A percentile compares a stretch with the other conserved stretches of the same genome.
These are phyloP conservation scores for Siderastrea siderea DNA, from an alignment of 92 coral and sea anemone species.

Conservation along the genomic window DNA sequence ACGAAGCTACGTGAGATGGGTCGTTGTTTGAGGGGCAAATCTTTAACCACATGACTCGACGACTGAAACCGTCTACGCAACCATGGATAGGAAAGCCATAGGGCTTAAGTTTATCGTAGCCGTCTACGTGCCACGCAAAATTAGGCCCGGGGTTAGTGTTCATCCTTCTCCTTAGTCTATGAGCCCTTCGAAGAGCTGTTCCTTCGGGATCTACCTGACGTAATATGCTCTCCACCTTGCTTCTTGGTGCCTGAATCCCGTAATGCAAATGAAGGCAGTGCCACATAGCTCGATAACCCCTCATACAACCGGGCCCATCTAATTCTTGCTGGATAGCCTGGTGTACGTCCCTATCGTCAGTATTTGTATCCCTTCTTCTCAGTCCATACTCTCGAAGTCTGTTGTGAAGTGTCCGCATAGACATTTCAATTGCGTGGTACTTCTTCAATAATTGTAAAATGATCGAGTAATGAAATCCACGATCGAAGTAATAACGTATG, in stretches of 20 bases:
- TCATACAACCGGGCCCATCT: constrained; percentile 51
- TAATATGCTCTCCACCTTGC: constrained; percentile 68
- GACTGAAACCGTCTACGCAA: constrained; percentile 71
- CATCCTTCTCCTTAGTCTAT: constrained; percentile 55
- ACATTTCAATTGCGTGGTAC: too few species aligned
- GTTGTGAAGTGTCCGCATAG: too few species aligned
- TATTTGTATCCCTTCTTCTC: constrained; percentile 23
- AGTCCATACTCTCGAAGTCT: constrained; percentile 46
- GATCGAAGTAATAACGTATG: too few species aligned
- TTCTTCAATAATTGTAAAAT: too few species aligned
- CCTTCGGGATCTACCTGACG: constrained; percentile 67
- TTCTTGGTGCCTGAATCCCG: constrained; percentile 57
- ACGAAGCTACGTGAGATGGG: constrained; percentile 65
- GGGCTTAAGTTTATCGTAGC: constrained; percentile 66
- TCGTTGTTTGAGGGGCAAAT: constrained; percentile 59
- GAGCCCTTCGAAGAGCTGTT: constrained; percentile 55
- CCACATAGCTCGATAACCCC: constrained; percentile 67
- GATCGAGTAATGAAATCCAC: too few species aligned
- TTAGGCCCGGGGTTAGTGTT: constrained; percentile 66
- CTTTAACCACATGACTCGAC: constrained; percentile 63
- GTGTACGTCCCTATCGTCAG: constrained; percentile 31
- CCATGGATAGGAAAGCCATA: constrained; percentile 64
- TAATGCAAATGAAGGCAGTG: constrained; percentile 50
- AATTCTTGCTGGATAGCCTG: constrained; percentile 50
- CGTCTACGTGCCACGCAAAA: constrained; percentile 72